These are phyloP conservation scores for Lates calcarifer DNA, from an alignment of 2,113 vertebrate species.

Conservation along the genomic window DNA sequence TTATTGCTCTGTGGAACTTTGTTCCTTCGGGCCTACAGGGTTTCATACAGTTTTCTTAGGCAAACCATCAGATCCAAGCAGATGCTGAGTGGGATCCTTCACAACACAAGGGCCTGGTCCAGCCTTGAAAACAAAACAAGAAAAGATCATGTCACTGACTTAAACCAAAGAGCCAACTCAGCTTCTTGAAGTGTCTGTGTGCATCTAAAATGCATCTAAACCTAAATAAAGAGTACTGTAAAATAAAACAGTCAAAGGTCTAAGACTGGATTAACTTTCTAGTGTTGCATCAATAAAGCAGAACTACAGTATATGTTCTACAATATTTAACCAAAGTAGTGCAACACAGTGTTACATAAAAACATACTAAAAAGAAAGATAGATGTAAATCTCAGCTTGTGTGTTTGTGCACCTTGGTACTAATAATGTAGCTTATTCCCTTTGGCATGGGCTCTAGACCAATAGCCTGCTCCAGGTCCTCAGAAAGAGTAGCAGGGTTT, in stretches of 20 bases:
- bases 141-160: not conserved
- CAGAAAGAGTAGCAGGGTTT: slow-evolving; percentile 62
- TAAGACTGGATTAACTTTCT: not conserved
- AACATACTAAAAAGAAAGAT: slow-evolving; percentile 27
- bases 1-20: slow-evolving; percentile 17
- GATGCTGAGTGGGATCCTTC: slow-evolving; percentile 67
- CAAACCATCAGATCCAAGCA: slow-evolving; percentile 74
- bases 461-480: slow-evolving; percentile 81
- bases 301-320: not conserved
- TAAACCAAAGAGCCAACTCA: not conserved
- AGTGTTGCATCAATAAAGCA: not conserved
- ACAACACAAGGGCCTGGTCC: slow-evolving; percentile 77
- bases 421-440: slow-evolving; percentile 89
- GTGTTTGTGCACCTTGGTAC: slow-evolving; percentile 84
- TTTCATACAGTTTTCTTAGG: slow-evolving; percentile 63
- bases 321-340: not conserved
- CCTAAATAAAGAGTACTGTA: not conserved
- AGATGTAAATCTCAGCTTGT: not conserved
- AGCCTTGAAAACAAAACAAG: slow-evolving; percentile 58
- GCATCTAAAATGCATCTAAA: not conserved
- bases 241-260: not conserved
- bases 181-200: not conserved
- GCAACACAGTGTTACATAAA: slow-evolving; percentile 34
- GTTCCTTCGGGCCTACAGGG: not conserved
- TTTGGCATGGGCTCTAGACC: slow-evolving; percentile 82